These are phyloP conservation scores for Macrobrachium nipponense DNA, from an alignment of 1,140 invertebrate species.

Conservation along the genomic window DNA sequence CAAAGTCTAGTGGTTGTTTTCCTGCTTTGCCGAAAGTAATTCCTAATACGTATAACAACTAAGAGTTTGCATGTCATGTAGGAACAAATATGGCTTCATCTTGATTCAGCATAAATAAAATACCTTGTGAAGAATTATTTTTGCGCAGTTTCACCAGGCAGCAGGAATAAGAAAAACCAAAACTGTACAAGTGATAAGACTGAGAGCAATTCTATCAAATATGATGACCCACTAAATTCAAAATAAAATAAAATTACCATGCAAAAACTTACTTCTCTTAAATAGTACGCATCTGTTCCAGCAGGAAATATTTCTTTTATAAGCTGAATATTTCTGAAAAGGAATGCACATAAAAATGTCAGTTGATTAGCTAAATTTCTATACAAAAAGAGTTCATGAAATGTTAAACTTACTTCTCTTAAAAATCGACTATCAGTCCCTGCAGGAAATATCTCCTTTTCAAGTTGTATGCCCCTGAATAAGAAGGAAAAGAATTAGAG, in stretches of 20 bases:
- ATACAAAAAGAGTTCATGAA: not conserved
- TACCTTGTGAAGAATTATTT: too few relatives aligned
- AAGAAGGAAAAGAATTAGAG: too few relatives aligned
- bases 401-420: not conserved
- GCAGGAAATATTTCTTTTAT: conserved; percentile 30
- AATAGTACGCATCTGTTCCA: conserved; percentile 62
- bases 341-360: conserved; percentile 72
- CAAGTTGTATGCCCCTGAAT: too few relatives aligned
- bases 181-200: not conserved
- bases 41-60: too few relatives aligned
- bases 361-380: not conserved
- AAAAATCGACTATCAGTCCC: too few relatives aligned
- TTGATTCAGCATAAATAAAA: conserved; percentile 9
- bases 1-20: too few relatives aligned
- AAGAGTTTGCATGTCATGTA: too few relatives aligned
- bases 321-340: conserved; percentile 73
- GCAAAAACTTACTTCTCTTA: conserved; percentile 59
- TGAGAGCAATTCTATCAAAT: not conserved
- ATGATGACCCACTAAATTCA: not conserved
- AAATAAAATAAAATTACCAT: not conserved
- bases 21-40: too few relatives aligned
- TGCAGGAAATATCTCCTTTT: too few relatives aligned
- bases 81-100: not conserved
- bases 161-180: not conserved
- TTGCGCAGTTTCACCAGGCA: not conserved